Conservation (phyloP, 2,888 invertebrate genomes). For the Asteroscopus sphinx region DNA sequence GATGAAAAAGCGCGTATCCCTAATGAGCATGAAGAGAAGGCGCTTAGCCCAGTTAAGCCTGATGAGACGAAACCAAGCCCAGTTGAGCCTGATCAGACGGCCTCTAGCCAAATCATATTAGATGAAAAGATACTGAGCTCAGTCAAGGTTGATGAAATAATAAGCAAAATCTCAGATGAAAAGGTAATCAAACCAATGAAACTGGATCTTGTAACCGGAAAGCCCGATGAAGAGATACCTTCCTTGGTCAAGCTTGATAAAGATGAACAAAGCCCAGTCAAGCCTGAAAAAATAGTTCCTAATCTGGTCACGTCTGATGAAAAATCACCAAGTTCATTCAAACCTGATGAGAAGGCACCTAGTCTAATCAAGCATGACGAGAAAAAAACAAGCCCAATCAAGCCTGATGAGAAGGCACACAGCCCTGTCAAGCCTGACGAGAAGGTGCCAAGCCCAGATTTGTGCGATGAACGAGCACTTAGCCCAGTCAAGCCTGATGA, state of each 20-base stretch:
- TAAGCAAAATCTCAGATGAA: background rate
- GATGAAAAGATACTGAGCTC: background rate
- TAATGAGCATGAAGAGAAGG: background rate
- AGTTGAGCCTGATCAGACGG: background rate
- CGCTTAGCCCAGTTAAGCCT: background rate
- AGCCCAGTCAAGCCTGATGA: conserved; percentile 26
- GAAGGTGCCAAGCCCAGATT: no score
- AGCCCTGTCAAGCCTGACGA: background rate
- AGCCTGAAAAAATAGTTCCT: conserved; percentile 9
- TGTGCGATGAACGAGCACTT: conserved; percentile 27
- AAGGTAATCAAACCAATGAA: conserved; percentile 1
- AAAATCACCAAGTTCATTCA: conserved; percentile 24
- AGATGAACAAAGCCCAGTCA: conserved; percentile 7
- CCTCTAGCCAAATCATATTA: no score
- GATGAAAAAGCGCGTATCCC: background rate
- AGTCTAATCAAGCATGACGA: conserved; percentile 18
- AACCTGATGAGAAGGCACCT: conserved; percentile 8
- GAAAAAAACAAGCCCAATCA: background rate
- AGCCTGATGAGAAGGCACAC: background rate
- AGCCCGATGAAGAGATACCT: conserved; percentile 8
- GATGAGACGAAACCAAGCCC: background rate
- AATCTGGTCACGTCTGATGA: conserved; percentile 21
- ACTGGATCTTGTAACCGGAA: conserved; percentile 10
- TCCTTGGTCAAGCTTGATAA: no score
- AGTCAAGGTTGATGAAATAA: background rate